These are phyloP conservation scores for Drosophila imparisetae DNA, from an alignment of 2,888 invertebrate species.

Conservation along the genomic window DNA sequence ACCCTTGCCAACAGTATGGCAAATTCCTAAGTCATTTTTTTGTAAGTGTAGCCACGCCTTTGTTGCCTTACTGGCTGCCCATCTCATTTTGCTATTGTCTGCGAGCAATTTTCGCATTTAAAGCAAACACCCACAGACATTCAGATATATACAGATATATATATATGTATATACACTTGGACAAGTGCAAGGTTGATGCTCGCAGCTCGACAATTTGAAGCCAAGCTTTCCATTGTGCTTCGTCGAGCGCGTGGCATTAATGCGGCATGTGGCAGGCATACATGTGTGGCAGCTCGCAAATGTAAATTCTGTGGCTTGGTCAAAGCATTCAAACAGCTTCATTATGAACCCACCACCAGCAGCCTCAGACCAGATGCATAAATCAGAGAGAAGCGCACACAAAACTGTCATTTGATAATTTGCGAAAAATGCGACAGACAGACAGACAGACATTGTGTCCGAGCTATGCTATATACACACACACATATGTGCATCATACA, in stretches of 20 bases:
- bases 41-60: conserved; percentile 36
- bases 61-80: neutral
- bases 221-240: conserved; percentile 32
- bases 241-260: conserved; percentile 62
- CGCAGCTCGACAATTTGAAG: conserved; percentile 49
- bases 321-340: conserved; percentile 47
- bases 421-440: conserved; percentile 44
- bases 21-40: neutral
- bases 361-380: conserved; percentile 28
- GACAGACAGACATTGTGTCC: conserved; percentile 37
- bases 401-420: conserved; percentile 61
- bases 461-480: conserved; percentile 4
- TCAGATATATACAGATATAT: neutral
- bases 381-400: conserved; percentile 42
- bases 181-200: conserved; percentile 6
- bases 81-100: conserved; percentile 28
- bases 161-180: neutral
- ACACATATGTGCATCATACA: neutral
- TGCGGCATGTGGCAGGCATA: conserved; percentile 48
- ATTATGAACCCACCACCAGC: conserved; percentile 41
- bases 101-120: conserved; percentile 54
- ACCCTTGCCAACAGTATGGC: neutral
- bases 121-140: conserved; percentile 15
- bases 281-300: conserved; percentile 37
- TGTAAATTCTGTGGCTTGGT: conserved; percentile 58